Conservation (phyloP, 2,797 vertebrate species). For the Neostethus bicornis region DNA sequence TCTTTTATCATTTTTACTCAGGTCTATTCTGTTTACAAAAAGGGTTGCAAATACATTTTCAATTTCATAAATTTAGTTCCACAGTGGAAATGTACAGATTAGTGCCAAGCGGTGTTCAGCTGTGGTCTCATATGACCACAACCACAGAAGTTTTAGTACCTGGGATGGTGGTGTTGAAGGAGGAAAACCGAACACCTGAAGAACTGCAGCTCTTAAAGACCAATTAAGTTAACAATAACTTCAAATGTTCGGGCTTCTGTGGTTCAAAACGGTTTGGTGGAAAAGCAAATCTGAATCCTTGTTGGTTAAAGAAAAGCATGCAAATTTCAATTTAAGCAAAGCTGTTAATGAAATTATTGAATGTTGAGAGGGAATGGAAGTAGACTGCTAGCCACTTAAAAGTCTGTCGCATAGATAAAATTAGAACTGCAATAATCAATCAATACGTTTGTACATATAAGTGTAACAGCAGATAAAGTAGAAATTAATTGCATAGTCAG, state of each 20-base stretch:
- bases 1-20: neutral
- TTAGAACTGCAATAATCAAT: neutral
- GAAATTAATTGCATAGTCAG: constrained; percentile 26
- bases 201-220: too few species aligned
- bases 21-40: neutral
- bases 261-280: neutral
- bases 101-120: neutral
- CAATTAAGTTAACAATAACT: neutral
- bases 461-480: constrained; percentile 37
- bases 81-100: neutral
- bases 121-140: too few species aligned
- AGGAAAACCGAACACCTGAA: too few species aligned
- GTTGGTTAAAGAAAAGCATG: constrained; percentile 39
- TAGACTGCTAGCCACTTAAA: constrained; percentile 30
- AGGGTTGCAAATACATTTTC: neutral
- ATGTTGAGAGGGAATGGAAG: constrained; percentile 36
- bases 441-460: constrained; percentile 24
- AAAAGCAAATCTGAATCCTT: neutral
- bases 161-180: too few species aligned
- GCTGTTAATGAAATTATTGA: constrained; percentile 61
- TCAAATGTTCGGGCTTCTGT: neutral
- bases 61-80: neutral
- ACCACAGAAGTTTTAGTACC: too few species aligned
- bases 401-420: neutral
- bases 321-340: constrained; percentile 57